phyloP scores from a whole-genome alignment of 2,113 vertebrate genomes.

The Garra rufa region DNA sequence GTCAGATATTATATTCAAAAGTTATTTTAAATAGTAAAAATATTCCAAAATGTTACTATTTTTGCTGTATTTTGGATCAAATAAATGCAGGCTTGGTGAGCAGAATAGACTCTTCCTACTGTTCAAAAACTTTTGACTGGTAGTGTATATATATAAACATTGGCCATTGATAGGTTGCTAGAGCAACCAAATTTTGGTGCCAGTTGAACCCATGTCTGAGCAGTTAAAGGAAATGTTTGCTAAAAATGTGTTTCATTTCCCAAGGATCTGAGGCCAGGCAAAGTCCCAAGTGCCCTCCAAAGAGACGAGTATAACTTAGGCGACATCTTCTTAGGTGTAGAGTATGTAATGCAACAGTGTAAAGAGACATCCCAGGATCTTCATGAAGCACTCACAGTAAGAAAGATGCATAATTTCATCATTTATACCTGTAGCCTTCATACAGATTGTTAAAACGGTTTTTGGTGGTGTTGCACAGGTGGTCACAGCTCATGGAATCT shows the following conservation, averaged over 20 bases:
- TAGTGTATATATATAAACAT: neutral
- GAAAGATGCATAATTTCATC: slow-evolving; percentile 27
- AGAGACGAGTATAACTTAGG: slow-evolving; percentile 87
- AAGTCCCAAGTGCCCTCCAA: slow-evolving; percentile 76
- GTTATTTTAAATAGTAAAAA: too few species aligned
- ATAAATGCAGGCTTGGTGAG: too few species aligned
- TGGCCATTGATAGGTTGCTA: neutral
- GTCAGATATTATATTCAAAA: too few species aligned
- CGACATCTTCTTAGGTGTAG: slow-evolving; percentile 90
- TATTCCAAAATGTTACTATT: too few species aligned
- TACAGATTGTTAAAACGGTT: neutral
- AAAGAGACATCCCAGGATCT: slow-evolving; percentile 75
- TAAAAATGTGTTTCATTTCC: neutral
- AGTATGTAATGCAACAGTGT: slow-evolving; percentile 85
- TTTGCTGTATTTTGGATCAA: too few species aligned
- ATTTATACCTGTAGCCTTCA: neutral
- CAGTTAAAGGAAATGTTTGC: neutral
- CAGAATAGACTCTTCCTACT: too few species aligned
- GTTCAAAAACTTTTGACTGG: too few species aligned
- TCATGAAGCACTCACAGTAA: slow-evolving; percentile 80
- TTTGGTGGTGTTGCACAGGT: slow-evolving; percentile 70
- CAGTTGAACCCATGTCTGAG: neutral
- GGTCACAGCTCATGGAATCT: slow-evolving; percentile 87
- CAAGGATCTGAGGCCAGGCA: slow-evolving; percentile 82
- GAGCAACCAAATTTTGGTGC: neutral